Percentiles rank a stretch among this genome's conserved stretches.
Conservation (phyloP, 2,113 vertebrate genomes). For the Cyphotilapia sp. region DNA sequence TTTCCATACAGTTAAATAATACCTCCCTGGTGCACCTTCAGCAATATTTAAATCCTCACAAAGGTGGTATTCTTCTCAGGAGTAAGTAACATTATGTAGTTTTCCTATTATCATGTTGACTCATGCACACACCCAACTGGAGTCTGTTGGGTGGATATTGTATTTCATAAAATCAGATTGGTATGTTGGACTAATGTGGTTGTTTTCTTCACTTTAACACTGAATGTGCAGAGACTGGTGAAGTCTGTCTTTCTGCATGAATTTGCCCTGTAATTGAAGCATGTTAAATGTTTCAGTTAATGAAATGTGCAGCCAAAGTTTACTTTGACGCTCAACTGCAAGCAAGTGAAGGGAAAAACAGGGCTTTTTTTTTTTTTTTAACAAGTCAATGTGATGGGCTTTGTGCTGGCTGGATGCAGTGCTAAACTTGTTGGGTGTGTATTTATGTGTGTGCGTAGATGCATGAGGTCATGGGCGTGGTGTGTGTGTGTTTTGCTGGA, state of each 20-base stretch:
- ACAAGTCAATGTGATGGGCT: neutral
- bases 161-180: neutral
- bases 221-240: neutral
- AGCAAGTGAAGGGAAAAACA: neutral
- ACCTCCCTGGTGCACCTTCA: neutral
- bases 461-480: constrained; percentile 52
- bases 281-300: neutral
- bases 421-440: constrained; percentile 16
- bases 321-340: neutral
- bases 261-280: neutral
- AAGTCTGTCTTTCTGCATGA: neutral
- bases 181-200: neutral
- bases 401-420: neutral
- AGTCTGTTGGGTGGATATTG: neutral
- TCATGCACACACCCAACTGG: neutral
- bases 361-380: neutral
- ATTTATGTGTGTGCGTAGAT: constrained; percentile 1
- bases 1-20: neutral
- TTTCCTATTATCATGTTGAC: neutral
- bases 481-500: neutral
- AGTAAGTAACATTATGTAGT: neutral
- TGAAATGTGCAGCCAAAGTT: neutral
- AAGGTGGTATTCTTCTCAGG: neutral
- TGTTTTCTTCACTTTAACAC: neutral
- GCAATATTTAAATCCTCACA: neutral